A percentile compares a stretch with the other conserved stretches of the same genome.
Conservation (phyloP, 2,113 vertebrate species). For the Pituophis catenifer region DNA sequence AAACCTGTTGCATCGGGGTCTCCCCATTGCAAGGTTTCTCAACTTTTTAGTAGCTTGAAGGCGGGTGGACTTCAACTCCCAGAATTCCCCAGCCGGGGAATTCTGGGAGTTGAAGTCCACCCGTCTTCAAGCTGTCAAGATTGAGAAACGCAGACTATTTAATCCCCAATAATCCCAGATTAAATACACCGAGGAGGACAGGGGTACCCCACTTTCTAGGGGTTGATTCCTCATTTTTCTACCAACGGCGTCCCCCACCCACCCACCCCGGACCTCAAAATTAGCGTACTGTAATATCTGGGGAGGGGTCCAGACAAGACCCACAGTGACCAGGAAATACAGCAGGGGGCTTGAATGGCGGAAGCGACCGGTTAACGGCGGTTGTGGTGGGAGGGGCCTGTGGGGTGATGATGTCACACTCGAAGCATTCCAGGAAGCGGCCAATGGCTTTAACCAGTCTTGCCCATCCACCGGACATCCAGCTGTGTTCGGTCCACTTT, state of each 20-base stretch:
- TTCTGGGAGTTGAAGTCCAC: not conserved
- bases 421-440: not conserved
- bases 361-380: not conserved
- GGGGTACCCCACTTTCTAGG: not conserved
- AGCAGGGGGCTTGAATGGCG: fast-evolving
- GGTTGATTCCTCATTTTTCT: not conserved
- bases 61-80: not conserved
- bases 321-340: fast-evolving
- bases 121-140: not conserved
- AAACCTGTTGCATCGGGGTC: not conserved
- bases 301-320: fast-evolving
- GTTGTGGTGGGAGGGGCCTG: not conserved
- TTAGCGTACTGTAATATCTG: not conserved
- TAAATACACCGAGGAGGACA: not conserved
- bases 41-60: not conserved
- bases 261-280: not conserved
- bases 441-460: fast-evolving
- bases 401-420: constrained; percentile 28
- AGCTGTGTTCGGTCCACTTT: not conserved
- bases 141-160: not conserved
- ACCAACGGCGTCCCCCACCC: not conserved
- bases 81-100: not conserved
- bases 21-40: not conserved
- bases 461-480: not conserved
- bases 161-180: not conserved